Base-by-base conservation (phyloP, 2,113 vertebrate species). In the Lepus timidus region DNA sequence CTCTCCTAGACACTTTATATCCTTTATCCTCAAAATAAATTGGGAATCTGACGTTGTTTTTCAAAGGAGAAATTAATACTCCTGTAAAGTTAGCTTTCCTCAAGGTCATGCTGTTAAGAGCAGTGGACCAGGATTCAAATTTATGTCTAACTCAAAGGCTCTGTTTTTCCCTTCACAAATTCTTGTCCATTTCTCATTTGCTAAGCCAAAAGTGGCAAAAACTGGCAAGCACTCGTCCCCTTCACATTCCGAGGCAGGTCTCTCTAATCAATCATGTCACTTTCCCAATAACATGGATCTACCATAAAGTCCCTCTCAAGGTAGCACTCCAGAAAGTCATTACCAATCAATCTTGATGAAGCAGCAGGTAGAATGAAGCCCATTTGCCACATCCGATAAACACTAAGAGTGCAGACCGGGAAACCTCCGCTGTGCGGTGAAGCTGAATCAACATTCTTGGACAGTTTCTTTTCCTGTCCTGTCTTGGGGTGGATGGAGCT, bases 121-220 rank as follows among this genome's bases (percentile, higher is more conserved):
- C 14, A 3, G 8, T 62, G 22, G 33, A 70, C 9, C 13, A 25
- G 2, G 31, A 70, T 64, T 70, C 67, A 79, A 61, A 61, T 36
- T 44, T 70, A 74, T 68, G 29, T 12, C 17, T 65, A 17, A 73
- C 73, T 81, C 13, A 75, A 36, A 52, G 6, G 10, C 3, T 51
- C 68, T 29, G 11, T 61, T 75, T 85, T 61, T 51, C 58, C 55
- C 0, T 81, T 22, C 44, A 75, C 4, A 67, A 71, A 58, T 9
- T 33, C 36, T 31, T 22, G 25, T 10, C 3, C 5, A 13, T 81
- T 74, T 85, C 4, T 92, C n/a, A 27, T 55, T 79, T 25, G 74
- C 80, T 65, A 92, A 83, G 23, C 51, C 17, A 90, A 44, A 85
- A 95, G 88, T 85, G 51, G 44, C 76, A 90, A 88, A 31, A 70